Conservation (phyloP, 2,888 invertebrate genomes). For the Cosmopolites sordidus region DNA sequence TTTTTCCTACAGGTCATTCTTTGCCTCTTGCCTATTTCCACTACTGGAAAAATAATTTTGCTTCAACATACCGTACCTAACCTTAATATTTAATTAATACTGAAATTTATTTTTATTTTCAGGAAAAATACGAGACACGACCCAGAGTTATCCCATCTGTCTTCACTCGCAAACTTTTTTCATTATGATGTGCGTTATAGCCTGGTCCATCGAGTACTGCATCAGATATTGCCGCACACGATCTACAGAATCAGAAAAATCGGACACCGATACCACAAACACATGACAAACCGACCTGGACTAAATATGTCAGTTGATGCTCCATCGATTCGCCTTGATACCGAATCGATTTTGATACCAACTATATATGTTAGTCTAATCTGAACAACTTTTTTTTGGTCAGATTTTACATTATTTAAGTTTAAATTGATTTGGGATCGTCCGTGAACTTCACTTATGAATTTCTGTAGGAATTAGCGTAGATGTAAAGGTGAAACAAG, state of each 20-base stretch:
- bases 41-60: too few relatives aligned
- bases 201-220: constrained; percentile 65
- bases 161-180: constrained; percentile 69
- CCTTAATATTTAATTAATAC: too few relatives aligned
- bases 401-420: too few relatives aligned
- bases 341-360: constrained; percentile 13
- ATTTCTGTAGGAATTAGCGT: too few relatives aligned
- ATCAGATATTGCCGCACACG: constrained; percentile 38
- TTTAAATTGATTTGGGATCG: too few relatives aligned
- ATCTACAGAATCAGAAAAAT: constrained; percentile 41
- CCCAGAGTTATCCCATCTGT: constrained; percentile 63
- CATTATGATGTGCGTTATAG: constrained; percentile 63
- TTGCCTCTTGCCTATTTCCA: too few relatives aligned
- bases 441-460: too few relatives aligned
- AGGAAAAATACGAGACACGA: constrained; percentile 68
- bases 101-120: too few relatives aligned
- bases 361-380: constrained; percentile 21
- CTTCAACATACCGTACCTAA: too few relatives aligned
- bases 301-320: constrained; percentile 26
- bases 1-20: too few relatives aligned
- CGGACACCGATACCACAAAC: constrained; percentile 40
- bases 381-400: not conserved
- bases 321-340: constrained; percentile 13
- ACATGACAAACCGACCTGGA: constrained; percentile 37
- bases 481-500: too few relatives aligned